Evolutionary conservation across 2,113 vertebrate species (phyloP).

Genomic region (Percina caprodes): DNA sequence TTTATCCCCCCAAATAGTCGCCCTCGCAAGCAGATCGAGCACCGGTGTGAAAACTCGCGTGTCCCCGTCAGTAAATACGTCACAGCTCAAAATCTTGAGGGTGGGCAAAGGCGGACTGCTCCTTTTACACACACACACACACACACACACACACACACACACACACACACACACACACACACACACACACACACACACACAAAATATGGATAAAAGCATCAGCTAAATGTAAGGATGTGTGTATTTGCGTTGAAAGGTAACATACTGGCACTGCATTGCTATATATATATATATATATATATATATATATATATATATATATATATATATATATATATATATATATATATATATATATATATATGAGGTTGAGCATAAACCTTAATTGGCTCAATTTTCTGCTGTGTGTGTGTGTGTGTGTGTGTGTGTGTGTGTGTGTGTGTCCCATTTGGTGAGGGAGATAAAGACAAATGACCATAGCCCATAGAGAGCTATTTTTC

Average conservation of each 20-base stretch:
- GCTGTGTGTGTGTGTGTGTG: slow-evolving; percentile 10
- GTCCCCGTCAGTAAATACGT: slow-evolving; percentile 83
- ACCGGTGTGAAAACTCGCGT: slow-evolving; percentile 88
- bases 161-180: too few species aligned
- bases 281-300: too few species aligned
- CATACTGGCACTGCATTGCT: neutral
- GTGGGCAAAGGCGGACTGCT: slow-evolving; percentile 50
- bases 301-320: too few species aligned
- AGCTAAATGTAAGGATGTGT: neutral
- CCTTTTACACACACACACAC: slow-evolving; percentile 21
- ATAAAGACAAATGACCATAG: slow-evolving; percentile 46
- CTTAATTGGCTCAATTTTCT: slow-evolving; percentile 21
- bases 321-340: too few species aligned
- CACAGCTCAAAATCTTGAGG: slow-evolving; percentile 73
- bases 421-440: slow-evolving; percentile 5
- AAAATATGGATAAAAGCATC: neutral
- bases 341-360: too few species aligned
- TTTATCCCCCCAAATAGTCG: slow-evolving; percentile 82
- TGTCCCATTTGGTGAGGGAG: slow-evolving; percentile 41
- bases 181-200: too few species aligned
- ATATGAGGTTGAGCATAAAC: slow-evolving; percentile 5
- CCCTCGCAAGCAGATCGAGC: slow-evolving; percentile 80
- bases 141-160: too few species aligned
- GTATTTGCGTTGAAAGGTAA: neutral
- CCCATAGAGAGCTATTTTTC: slow-evolving; percentile 26